Evolutionary conservation across 2,888 invertebrate genomes (phyloP).

Genomic region (Dendrolimus pini): DNA sequence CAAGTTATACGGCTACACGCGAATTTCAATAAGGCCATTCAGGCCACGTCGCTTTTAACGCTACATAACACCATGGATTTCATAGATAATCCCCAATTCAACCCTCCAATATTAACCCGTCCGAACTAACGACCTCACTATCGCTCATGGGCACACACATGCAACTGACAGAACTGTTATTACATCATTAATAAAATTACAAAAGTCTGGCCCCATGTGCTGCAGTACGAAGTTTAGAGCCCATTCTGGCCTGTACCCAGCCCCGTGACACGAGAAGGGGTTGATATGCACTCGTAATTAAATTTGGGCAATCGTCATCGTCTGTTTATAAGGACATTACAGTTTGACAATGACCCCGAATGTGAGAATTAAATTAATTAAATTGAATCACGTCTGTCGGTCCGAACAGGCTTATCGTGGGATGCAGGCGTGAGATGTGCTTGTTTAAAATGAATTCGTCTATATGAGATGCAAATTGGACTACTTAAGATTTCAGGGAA

Average conservation of each 20-base stretch:
- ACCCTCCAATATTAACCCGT: constrained; percentile 72
- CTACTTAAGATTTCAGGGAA: neutral
- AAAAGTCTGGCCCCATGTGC: constrained; percentile 70
- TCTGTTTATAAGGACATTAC: constrained; percentile 52
- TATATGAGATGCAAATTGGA: neutral
- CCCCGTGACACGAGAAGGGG: constrained; percentile 7
- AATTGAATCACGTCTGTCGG: constrained; percentile 54
- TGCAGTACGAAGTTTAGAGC: constrained; percentile 49
- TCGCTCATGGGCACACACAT: constrained; percentile 73
- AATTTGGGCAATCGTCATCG: constrained; percentile 68
- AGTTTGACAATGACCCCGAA: constrained; percentile 53
- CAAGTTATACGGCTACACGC: too few relatives aligned
- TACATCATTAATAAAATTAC: constrained; percentile 77
- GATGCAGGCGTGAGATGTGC: constrained; percentile 39
- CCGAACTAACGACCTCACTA: constrained; percentile 69
- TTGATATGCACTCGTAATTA: constrained; percentile 47
- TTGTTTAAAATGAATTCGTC: neutral
- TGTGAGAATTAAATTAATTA: constrained; percentile 64
- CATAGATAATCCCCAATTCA: constrained; percentile 57
- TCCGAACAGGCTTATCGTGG: constrained; percentile 40
- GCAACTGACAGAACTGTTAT: constrained; percentile 74
- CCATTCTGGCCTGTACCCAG: constrained; percentile 35
- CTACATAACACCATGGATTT: constrained; percentile 39
- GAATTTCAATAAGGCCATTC: constrained; percentile 6
- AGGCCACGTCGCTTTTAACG: constrained; percentile 25